Conservation (phyloP, 2,113 vertebrate genomes). For the Mystacornis crossleyi region DNA sequence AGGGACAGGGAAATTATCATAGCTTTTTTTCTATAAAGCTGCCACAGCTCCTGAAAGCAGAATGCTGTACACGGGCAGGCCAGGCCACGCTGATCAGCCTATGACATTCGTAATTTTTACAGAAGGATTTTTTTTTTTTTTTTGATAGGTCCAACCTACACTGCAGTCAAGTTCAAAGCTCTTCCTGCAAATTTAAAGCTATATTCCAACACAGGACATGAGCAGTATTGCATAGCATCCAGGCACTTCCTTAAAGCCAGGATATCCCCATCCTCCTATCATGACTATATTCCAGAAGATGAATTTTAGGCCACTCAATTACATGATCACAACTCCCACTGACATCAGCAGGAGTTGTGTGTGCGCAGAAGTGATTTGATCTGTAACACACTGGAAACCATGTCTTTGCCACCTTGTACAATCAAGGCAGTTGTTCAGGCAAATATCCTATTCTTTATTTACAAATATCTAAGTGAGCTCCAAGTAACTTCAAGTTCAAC, state of each 20-base stretch:
- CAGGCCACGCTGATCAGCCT: neutral
- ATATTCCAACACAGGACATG: neutral
- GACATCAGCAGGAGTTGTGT: neutral
- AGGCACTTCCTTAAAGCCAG: neutral
- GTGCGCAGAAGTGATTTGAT: neutral
- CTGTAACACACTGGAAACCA: neutral
- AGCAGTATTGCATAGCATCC: constrained; percentile 18
- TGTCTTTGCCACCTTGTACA: neutral
- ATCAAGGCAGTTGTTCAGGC: neutral
- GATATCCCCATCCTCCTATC: neutral
- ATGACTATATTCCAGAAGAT: neutral
- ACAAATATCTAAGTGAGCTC: neutral
- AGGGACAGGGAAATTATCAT: neutral
- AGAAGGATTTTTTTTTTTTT: neutral
- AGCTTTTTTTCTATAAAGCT: neutral
- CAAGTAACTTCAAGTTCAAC: neutral
- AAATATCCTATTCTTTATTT: neutral
- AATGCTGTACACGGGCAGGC: neutral
- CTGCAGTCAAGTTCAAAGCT: neutral
- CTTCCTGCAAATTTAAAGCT: neutral
- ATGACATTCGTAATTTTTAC: neutral
- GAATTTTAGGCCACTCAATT: neutral
- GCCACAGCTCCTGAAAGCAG: neutral
- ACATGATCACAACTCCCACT: neutral
- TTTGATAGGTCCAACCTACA: neutral